Percentiles rank a stretch among this genome's conserved stretches.
These are phyloP conservation scores for Gavialis gangeticus DNA, from an alignment of 2,113 vertebrate genomes.

Conservation along the genomic window DNA sequence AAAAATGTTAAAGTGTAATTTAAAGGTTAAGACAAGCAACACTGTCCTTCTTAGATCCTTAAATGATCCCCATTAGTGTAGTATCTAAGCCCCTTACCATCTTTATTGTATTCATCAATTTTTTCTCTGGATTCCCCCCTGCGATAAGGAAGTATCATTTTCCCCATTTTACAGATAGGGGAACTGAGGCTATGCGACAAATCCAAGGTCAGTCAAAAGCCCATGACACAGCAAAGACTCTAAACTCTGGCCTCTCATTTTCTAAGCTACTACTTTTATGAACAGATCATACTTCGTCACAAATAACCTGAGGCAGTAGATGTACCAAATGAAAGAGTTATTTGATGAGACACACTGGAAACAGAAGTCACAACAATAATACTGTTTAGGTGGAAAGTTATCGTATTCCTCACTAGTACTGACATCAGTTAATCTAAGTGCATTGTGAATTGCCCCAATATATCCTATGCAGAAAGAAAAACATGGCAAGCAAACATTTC, in stretches of 20 bases:
- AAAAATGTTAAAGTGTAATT: not conserved
- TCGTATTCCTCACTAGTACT: not conserved
- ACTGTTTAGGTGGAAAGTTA: not conserved
- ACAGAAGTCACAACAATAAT: not conserved
- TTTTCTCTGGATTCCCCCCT: not conserved
- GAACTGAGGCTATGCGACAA: not conserved
- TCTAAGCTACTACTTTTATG: not conserved
- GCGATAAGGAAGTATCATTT: not conserved
- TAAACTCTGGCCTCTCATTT: not conserved
- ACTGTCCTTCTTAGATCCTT: not conserved
- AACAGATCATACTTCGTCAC: not conserved
- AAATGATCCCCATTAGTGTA: not conserved
- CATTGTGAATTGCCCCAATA: not conserved
- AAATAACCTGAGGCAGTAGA: not conserved
- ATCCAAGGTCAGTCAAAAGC: not conserved
- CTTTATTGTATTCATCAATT: not conserved
- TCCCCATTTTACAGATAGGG: not conserved
- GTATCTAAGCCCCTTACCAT: not conserved
- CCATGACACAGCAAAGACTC: not conserved
- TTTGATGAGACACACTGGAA: not conserved
- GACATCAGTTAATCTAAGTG: constrained; percentile 3
- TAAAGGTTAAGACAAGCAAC: not conserved
- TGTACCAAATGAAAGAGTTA: not conserved
- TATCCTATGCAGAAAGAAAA: not conserved
- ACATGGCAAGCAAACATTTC: not conserved